phyloP scores from a whole-genome alignment of 1,140 invertebrate species.

The Macrostomum lignano region DNA sequence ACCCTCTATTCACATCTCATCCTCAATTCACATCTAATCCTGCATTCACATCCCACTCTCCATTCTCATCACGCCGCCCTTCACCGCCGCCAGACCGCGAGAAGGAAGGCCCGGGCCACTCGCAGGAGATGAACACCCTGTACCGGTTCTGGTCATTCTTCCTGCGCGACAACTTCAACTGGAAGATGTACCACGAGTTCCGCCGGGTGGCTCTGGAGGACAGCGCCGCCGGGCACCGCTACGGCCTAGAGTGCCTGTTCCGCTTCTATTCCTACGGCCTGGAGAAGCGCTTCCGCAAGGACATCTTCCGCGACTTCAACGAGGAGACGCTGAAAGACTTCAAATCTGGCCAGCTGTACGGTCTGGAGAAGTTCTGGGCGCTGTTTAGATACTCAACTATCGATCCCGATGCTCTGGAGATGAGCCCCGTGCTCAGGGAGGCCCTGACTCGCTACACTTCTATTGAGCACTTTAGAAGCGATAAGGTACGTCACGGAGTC shows the following conservation, averaged over 20 bases:
- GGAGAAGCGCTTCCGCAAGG: conserved; percentile 65
- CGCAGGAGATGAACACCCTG: conserved; percentile 55
- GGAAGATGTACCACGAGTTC: conserved; percentile 92
- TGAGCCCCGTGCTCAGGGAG: too few species aligned
- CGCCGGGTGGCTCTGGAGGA: conserved; percentile 61
- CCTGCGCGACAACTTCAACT: conserved; percentile 82
- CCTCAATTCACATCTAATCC: too few species aligned
- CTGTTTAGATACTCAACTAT: too few species aligned
- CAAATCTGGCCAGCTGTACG: conserved; percentile 69
- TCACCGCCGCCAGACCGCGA: too few species aligned
- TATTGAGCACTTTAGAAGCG: too few species aligned
- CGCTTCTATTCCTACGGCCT: conserved; percentile 92
- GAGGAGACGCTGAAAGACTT: conserved; percentile 65
- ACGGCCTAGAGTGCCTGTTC: conserved; percentile 73
- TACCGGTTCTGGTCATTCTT: conserved; percentile 99
- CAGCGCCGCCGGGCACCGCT: conserved; percentile 54
- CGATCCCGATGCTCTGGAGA: too few species aligned
- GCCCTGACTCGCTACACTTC: too few species aligned
- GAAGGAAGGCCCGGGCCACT: conserved; percentile 49
- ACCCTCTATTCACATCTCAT: too few species aligned
- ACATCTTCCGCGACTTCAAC: conserved; percentile 80
- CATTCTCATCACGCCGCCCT: too few species aligned
- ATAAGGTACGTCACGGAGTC: too few species aligned
- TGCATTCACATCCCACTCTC: too few species aligned
- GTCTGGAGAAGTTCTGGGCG: conserved; percentile 93